A percentile compares a stretch with the other conserved stretches of the same genome.
Evolutionary conservation across 1,140 invertebrate genomes (phyloP).

Genomic region (Danaus melanippus): DNA sequence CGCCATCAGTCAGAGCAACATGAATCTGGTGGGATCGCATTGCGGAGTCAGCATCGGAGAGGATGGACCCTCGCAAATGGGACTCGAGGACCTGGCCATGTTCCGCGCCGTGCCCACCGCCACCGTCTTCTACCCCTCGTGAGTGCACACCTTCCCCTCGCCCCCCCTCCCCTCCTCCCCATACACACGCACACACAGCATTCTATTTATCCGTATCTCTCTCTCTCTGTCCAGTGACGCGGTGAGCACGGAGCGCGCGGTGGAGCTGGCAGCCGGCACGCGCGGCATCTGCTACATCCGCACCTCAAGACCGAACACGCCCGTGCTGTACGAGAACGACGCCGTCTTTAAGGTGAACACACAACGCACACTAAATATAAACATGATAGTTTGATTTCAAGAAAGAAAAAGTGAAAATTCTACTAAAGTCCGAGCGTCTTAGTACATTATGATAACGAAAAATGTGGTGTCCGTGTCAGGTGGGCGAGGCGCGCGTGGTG

Average conservation of each 20-base stretch:
- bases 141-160: slow-evolving; percentile 24
- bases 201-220: background rate
- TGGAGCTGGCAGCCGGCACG: slow-evolving; percentile 96
- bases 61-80: slow-evolving; percentile 99
- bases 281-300: slow-evolving; percentile 97
- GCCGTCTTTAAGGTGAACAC: slow-evolving; percentile 82
- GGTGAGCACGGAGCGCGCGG: slow-evolving; percentile 92
- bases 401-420: too few relatives aligned
- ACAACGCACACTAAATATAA: background rate
- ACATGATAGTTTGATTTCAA: too few relatives aligned
- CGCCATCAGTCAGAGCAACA: slow-evolving; percentile 97
- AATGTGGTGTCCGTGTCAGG: slow-evolving; percentile 29
- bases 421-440: too few relatives aligned
- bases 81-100: slow-evolving; percentile 96
- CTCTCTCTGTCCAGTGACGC: slow-evolving; percentile 79
- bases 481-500: slow-evolving; percentile 88
- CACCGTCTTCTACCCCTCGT: slow-evolving; percentile 95
- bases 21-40: slow-evolving; percentile 96
- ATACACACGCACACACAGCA: too few relatives aligned
- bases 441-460: too few relatives aligned
- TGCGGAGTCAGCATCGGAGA: slow-evolving; percentile 96
- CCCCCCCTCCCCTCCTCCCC: background rate
- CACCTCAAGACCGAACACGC: slow-evolving; percentile 92
- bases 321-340: slow-evolving; percentile 91
- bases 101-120: slow-evolving; percentile 93